These are phyloP conservation scores for Hololepta plana DNA, from an alignment of 2,888 invertebrate species.

Conservation along the genomic window DNA sequence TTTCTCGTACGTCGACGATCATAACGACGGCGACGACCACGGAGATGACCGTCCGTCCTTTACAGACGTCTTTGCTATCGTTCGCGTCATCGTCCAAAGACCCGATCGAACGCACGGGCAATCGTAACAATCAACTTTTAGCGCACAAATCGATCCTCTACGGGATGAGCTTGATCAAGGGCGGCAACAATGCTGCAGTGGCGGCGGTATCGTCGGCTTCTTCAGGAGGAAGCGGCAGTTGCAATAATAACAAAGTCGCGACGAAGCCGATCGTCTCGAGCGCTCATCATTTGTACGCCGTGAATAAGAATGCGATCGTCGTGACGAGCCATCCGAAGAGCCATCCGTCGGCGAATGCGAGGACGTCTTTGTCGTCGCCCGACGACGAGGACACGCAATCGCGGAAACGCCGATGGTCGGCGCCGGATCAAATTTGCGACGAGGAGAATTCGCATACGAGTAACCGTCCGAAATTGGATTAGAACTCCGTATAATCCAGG, in stretches of 20 bases:
- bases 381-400: too few species aligned
- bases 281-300: too few species aligned
- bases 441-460: conserved; percentile 18
- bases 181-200: conserved; percentile 11
- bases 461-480: conserved; percentile 7
- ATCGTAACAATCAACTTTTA: conserved; percentile 10
- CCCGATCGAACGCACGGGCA: conserved; percentile 6
- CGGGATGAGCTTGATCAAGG: conserved; percentile 6
- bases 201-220: conserved; percentile 6
- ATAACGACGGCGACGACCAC: conserved; percentile 29
- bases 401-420: conserved; percentile 30
- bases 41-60: conserved; percentile 25
- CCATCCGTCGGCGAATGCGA: too few species aligned
- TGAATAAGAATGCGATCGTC: too few species aligned
- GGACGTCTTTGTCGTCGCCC: too few species aligned
- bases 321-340: too few species aligned
- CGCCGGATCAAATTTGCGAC: conserved; percentile 30
- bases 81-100: conserved; percentile 6
- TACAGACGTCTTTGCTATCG: conserved; percentile 9
- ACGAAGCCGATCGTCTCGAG: too few species aligned
- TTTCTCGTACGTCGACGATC: conserved; percentile 16
- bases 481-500: too few species aligned
- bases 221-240: conserved; percentile 7
- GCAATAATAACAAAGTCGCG: too few species aligned
- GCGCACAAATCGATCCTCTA: conserved; percentile 4